A percentile compares a stretch with the other conserved stretches of the same genome.
Conservation (phyloP, 2,113 vertebrate species). For the Dasyornis broadbenti region DNA sequence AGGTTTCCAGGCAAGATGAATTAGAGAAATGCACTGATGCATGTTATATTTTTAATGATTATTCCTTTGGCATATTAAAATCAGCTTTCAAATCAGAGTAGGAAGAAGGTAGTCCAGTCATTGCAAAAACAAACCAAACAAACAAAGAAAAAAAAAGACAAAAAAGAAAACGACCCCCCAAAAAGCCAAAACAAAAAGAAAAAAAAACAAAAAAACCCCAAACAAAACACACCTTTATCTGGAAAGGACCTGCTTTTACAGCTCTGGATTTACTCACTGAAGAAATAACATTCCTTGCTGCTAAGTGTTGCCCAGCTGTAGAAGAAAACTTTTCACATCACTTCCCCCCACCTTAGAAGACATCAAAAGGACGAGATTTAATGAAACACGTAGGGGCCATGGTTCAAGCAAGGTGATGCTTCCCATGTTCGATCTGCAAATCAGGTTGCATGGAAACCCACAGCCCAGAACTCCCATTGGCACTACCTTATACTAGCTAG, state of each 20-base stretch:
- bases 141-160: too few relatives aligned
- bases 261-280: not conserved
- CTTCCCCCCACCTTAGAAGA: not conserved
- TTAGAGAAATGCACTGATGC: not conserved
- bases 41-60: not conserved
- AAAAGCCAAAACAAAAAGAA: too few relatives aligned
- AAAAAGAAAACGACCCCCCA: too few relatives aligned
- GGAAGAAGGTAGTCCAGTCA: not conserved
- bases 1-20: not conserved
- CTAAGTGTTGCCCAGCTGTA: not conserved
- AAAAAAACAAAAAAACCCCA: too few relatives aligned
- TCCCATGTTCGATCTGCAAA: not conserved
- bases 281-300: not conserved
- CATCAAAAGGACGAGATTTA: not conserved
- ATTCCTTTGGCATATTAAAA: not conserved
- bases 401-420: not conserved
- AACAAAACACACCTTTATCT: not conserved
- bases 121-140: too few relatives aligned
- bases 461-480: not conserved
- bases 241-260: not conserved
- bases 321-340: not conserved
- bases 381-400: not conserved
- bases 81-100: not conserved
- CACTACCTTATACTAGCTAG: not conserved
- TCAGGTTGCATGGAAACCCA: not conserved